phyloP scores from a whole-genome alignment of 2,797 vertebrate genomes.

The Coranthus polyacanthus region DNA sequence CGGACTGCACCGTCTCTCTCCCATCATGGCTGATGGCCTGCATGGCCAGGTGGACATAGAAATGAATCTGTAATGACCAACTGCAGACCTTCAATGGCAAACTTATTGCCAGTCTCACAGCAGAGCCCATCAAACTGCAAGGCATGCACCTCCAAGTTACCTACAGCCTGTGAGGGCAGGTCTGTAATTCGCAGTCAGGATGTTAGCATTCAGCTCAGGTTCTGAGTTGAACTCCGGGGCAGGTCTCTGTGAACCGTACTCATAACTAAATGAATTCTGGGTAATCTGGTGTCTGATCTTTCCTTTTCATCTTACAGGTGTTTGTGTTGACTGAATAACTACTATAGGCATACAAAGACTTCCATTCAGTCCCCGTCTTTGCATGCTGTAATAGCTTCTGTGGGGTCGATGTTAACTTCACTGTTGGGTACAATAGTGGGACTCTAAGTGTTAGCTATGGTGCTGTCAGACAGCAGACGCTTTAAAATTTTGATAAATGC shows the following conservation, averaged over 20 bases:
- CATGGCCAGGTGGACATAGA: slow-evolving; percentile 25
- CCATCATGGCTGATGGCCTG: neutral
- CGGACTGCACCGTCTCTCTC: slow-evolving; percentile 1
- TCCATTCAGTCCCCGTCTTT: slow-evolving; percentile 3
- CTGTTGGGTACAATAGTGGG: neutral
- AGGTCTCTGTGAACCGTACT: slow-evolving; percentile 32
- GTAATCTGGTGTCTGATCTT: slow-evolving; percentile 38
- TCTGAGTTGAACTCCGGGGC: slow-evolving; percentile 35
- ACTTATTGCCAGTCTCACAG: slow-evolving; percentile 41
- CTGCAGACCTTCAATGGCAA: slow-evolving; percentile 36
- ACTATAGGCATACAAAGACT: slow-evolving; percentile 11
- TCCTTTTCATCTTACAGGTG: slow-evolving; percentile 10
- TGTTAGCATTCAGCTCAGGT: slow-evolving; percentile 48
- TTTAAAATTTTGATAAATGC: slow-evolving; percentile 25
- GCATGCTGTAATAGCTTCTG: neutral
- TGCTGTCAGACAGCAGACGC: slow-evolving; percentile 27
- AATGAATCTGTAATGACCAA: slow-evolving; percentile 45
- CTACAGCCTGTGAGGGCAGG: slow-evolving; percentile 19
- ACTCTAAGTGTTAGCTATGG: neutral
- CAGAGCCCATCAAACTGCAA: slow-evolving; percentile 29
- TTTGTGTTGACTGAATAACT: slow-evolving; percentile 31
- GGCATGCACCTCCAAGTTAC: slow-evolving; percentile 20
- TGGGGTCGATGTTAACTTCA: slow-evolving; percentile 15
- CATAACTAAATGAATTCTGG: slow-evolving; percentile 32
- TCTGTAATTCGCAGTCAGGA: slow-evolving; percentile 7